phyloP scores from a whole-genome alignment of 2,797 vertebrate species.

The Ctenochaetus hawaiiensis region DNA sequence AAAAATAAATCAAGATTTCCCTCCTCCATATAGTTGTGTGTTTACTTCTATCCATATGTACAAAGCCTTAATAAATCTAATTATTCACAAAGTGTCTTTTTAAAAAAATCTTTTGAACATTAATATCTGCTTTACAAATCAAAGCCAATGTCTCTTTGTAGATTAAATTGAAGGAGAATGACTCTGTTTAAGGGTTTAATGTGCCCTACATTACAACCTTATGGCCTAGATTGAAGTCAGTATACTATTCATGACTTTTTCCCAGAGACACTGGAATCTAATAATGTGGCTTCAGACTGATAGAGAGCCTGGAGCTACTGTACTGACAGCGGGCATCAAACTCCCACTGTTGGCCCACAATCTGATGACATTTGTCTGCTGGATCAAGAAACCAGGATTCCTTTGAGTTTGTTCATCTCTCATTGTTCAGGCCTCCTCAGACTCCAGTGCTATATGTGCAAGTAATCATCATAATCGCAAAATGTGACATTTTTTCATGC shows the following conservation, averaged over 20 bases:
- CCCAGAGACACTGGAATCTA: slow-evolving; percentile 43
- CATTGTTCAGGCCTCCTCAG: no score
- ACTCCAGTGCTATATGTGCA: no score
- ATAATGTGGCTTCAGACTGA: slow-evolving; percentile 36
- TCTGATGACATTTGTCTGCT: slow-evolving; percentile 34
- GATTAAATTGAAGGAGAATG: background rate
- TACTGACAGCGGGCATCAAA: slow-evolving; percentile 7
- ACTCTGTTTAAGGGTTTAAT: background rate
- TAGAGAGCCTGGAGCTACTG: slow-evolving; percentile 29
- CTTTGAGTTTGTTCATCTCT: background rate
- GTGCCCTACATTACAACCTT: slow-evolving; percentile 49
- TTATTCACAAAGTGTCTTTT: background rate
- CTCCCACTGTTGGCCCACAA: slow-evolving; percentile 18
- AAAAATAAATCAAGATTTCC: background rate
- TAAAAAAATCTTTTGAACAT: background rate
- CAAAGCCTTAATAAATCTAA: background rate
- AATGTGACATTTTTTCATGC: no score
- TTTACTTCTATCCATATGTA: background rate
- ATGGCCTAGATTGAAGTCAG: slow-evolving; percentile 44
- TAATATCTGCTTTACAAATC: background rate
- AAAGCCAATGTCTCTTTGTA: background rate
- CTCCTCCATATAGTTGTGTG: background rate
- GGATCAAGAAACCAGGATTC: slow-evolving; percentile 18
- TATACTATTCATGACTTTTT: slow-evolving; percentile 37
- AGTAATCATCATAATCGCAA: no score